phyloP scores from a whole-genome alignment of 35 echinoderm and acorn worm species.

The Heliocidaris erythrogramma region DNA sequence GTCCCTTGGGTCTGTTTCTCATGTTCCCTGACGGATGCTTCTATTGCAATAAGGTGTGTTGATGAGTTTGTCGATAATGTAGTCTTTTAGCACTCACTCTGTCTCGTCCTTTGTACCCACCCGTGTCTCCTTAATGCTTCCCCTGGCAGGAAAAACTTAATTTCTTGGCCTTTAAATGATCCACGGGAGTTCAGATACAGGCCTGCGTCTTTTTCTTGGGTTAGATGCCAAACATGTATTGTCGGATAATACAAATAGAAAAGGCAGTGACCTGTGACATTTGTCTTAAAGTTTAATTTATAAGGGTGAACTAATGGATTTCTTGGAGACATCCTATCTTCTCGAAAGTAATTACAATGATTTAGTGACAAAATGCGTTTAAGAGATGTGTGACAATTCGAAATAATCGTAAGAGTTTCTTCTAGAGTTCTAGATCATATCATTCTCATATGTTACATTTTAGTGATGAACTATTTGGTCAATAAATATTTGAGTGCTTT shows the following conservation, averaged over 20 bases:
- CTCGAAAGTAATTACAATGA: too few species aligned
- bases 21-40: background rate
- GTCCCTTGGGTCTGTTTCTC: conserved; percentile 34
- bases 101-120: background rate
- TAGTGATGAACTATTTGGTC: too few species aligned
- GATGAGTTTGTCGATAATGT: conserved; percentile 31
- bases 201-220: background rate
- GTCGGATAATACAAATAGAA: background rate
- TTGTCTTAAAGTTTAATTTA: background rate
- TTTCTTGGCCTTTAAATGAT: conserved; percentile 24
- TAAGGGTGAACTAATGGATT: background rate
- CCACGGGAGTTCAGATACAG: background rate
- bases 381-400: too few species aligned
- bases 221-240: background rate
- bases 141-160: conserved; percentile 37
- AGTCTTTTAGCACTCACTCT: conserved; percentile 12
- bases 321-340: too few species aligned
- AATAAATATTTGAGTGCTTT: too few species aligned
- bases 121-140: conserved; percentile 37
- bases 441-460: too few species aligned
- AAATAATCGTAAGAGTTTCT: too few species aligned
- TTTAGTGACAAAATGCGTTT: too few species aligned
- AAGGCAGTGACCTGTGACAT: background rate
- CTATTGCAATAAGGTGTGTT: conserved; percentile 7
- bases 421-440: too few species aligned